Percentiles rank a stretch among this genome's conserved stretches.
phyloP scores from a whole-genome alignment of 2,797 vertebrate species.

The Myotis planiceps region DNA sequence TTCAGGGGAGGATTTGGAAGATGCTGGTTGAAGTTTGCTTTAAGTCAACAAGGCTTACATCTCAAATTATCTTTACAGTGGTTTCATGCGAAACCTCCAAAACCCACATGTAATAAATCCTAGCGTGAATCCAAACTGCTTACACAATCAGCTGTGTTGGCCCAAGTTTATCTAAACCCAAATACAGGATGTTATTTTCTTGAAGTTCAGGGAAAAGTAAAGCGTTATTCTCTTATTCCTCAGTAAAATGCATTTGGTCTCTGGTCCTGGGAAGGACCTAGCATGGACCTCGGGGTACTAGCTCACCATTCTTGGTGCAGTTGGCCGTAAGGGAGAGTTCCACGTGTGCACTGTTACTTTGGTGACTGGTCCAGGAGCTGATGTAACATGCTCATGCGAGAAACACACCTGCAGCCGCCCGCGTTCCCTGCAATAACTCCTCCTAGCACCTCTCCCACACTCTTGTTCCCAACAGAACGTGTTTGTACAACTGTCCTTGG shows the following conservation, averaged over 20 bases:
- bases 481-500: slow-evolving; percentile 97
- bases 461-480: slow-evolving; percentile 92
- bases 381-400: background rate
- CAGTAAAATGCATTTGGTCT: slow-evolving; percentile 14
- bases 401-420: background rate
- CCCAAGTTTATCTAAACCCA: slow-evolving; percentile 55
- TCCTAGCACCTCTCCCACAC: slow-evolving; percentile 63
- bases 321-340: background rate
- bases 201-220: slow-evolving; percentile 23
- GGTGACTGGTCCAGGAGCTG: background rate
- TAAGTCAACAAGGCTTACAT: slow-evolving; percentile 31
- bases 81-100: slow-evolving; percentile 44
- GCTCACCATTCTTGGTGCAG: background rate
- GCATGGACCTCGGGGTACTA: background rate
- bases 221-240: slow-evolving; percentile 29
- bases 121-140: slow-evolving; percentile 52
- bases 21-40: slow-evolving; percentile 26
- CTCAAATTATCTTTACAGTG: slow-evolving; percentile 35
- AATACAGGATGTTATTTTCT: slow-evolving; percentile 59
- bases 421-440: background rate
- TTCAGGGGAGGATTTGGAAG: background rate
- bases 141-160: slow-evolving; percentile 27
- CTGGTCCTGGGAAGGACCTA: background rate
- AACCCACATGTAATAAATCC: background rate
- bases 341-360: background rate